Conservation (phyloP, 1,140 invertebrate species). For the Euwallacea fornicatus region DNA sequence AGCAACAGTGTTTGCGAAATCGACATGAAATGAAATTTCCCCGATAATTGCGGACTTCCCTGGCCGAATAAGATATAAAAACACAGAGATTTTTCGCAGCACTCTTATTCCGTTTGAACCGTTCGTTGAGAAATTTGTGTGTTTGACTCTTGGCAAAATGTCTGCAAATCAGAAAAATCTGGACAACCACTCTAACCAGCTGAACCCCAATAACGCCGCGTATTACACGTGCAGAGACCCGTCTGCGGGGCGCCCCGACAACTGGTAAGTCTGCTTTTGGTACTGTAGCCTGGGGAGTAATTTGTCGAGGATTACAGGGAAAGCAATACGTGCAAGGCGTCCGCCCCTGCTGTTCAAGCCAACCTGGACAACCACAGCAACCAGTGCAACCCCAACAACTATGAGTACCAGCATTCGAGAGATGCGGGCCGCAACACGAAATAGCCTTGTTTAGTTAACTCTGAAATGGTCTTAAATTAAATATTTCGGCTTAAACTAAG, state of each 20-base stretch:
- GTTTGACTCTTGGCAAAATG: background rate
- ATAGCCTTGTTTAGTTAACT: background rate
- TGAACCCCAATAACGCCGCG: slow-evolving; percentile 13
- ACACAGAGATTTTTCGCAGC: too few species aligned
- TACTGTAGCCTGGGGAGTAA: too few species aligned
- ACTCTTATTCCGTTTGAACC: too few species aligned
- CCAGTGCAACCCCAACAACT: slow-evolving; percentile 19
- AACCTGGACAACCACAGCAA: slow-evolving; percentile 18
- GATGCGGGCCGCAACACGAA: background rate
- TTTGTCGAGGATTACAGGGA: too few species aligned
- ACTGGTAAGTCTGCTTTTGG: slow-evolving; percentile 5
- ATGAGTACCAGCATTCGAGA: slow-evolving; percentile 6
- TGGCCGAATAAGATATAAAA: too few species aligned
- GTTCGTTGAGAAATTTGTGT: too few species aligned
- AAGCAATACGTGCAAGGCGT: too few species aligned
- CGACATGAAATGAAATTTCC: too few species aligned
- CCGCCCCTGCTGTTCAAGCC: background rate
- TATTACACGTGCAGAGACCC: background rate
- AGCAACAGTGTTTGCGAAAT: too few species aligned
- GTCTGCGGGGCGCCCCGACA: background rate
- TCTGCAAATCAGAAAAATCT: background rate
- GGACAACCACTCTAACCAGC: slow-evolving; percentile 17
- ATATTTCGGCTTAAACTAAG: background rate
- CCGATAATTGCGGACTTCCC: too few species aligned
- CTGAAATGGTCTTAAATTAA: background rate